Evolutionary conservation across 2,113 vertebrate species (phyloP).

Genomic region (Notothenia coriiceps): DNA sequence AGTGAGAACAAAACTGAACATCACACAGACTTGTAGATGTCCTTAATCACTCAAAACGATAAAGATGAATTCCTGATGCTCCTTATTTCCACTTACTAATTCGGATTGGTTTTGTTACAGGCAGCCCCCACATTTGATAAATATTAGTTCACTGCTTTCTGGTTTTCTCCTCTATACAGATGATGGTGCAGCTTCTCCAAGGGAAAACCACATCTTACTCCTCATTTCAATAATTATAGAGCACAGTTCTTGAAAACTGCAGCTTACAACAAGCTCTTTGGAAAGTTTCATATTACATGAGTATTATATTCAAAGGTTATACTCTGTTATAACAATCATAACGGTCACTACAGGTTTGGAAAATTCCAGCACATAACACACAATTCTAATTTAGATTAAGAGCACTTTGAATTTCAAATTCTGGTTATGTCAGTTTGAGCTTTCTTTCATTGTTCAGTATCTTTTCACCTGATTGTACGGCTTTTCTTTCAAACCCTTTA

Average conservation of each 20-base stretch:
- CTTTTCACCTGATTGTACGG: not conserved
- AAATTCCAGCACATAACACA: slow-evolving; percentile 36
- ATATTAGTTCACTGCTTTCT: slow-evolving; percentile 57
- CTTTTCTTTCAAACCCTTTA: not conserved
- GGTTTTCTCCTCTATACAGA: slow-evolving; percentile 39
- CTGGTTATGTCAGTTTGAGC: slow-evolving; percentile 6
- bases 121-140: slow-evolving; percentile 35
- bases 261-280: slow-evolving; percentile 21
- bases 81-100: slow-evolving; percentile 20
- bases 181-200: slow-evolving; percentile 33
- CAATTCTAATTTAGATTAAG: slow-evolving; percentile 10
- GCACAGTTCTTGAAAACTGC: slow-evolving; percentile 43
- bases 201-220: slow-evolving; percentile 61
- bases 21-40: not conserved
- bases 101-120: not conserved
- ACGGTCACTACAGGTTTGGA: slow-evolving; percentile 31
- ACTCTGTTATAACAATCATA: slow-evolving; percentile 58
- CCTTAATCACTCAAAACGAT: slow-evolving; percentile 17
- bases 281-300: slow-evolving; percentile 48
- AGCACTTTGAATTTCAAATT: slow-evolving; percentile 15
- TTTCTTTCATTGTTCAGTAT: slow-evolving; percentile 3
- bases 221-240: slow-evolving; percentile 70
- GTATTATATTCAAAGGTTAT: slow-evolving; percentile 36
- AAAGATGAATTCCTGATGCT: slow-evolving; percentile 20
- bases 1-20: not conserved